Percentiles rank a stretch among this genome's conserved stretches.
Evolutionary conservation across 2,888 invertebrate species (phyloP).

Genomic region (Drosophila neoperkinsi): DNA sequence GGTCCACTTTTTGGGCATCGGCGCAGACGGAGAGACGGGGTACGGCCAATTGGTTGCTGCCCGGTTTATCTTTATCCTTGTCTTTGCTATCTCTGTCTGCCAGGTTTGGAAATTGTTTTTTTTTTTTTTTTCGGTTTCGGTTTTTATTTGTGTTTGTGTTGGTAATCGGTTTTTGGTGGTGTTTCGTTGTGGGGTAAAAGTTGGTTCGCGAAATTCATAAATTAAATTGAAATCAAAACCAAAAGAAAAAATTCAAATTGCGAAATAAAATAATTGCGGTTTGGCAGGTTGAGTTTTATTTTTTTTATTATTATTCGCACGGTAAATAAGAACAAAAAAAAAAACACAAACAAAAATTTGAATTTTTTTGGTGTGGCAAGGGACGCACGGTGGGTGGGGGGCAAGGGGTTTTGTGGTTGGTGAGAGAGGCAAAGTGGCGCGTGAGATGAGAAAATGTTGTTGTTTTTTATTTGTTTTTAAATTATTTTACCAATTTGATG

Average conservation of each 20-base stretch:
- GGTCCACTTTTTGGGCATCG: constrained; percentile 96
- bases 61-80: constrained; percentile 92
- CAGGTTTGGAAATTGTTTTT: constrained; percentile 38
- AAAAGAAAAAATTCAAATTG: constrained; percentile 35
- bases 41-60: constrained; percentile 91
- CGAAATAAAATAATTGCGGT: constrained; percentile 31
- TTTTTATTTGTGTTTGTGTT: constrained; percentile 15
- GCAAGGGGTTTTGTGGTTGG: constrained; percentile 2
- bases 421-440: constrained; percentile 26
- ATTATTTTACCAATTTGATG: constrained; percentile 44
- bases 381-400: neutral
- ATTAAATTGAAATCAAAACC: constrained; percentile 25
- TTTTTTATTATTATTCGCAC: constrained; percentile 9
- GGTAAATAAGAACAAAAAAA: constrained; percentile 12
- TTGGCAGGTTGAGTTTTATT: neutral
- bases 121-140: constrained; percentile 8
- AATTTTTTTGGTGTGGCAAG: constrained; percentile 12
- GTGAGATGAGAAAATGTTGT: constrained; percentile 67
- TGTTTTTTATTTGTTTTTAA: constrained; percentile 44
- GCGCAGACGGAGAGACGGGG: constrained; percentile 96
- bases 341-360: constrained; percentile 27
- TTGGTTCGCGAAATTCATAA: constrained; percentile 33
- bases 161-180: constrained; percentile 9
- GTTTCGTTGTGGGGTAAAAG: constrained; percentile 2
- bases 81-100: constrained; percentile 92